Evolutionary conservation across 2,113 vertebrate species (phyloP).

Genomic region (Perccottus glenii): DNA sequence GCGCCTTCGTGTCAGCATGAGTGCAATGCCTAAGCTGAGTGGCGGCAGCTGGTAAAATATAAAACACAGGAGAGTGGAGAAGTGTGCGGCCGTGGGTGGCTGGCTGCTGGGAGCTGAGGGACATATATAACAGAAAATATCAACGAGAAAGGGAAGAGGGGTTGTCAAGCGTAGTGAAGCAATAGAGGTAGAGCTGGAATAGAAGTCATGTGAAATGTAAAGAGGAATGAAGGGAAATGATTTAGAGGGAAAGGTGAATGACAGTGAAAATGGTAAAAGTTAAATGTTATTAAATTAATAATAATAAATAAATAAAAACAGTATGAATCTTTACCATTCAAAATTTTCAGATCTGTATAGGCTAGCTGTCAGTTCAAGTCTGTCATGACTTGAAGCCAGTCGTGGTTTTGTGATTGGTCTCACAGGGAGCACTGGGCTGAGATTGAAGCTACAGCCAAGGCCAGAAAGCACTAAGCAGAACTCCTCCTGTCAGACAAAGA

Average conservation of each 20-base stretch:
- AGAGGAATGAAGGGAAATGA: neutral
- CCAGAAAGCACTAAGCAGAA: constrained; percentile 26
- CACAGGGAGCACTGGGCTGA: constrained; percentile 16
- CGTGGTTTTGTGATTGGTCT: constrained; percentile 45
- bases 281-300: neutral
- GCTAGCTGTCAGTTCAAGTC: constrained; percentile 15
- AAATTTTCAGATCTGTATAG: constrained; percentile 8
- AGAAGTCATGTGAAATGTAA: neutral
- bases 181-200: neutral
- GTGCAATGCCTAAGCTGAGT: constrained; percentile 13
- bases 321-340: neutral
- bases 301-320: too few relatives aligned
- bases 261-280: neutral
- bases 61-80: constrained; percentile 21
- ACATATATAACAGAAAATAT: constrained; percentile 3
- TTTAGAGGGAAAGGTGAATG: neutral
- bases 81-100: neutral
- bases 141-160: neutral
- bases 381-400: constrained; percentile 25
- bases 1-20: constrained; percentile 18
- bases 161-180: constrained; percentile 1
- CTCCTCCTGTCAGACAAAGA: constrained; percentile 23
- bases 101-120: constrained; percentile 9
- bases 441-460: constrained; percentile 20
- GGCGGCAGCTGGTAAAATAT: constrained; percentile 30